A percentile compares a stretch with the other conserved stretches of the same genome.
phyloP scores from a whole-genome alignment of 2,888 invertebrate genomes.

The Phyllotreta striolata region DNA sequence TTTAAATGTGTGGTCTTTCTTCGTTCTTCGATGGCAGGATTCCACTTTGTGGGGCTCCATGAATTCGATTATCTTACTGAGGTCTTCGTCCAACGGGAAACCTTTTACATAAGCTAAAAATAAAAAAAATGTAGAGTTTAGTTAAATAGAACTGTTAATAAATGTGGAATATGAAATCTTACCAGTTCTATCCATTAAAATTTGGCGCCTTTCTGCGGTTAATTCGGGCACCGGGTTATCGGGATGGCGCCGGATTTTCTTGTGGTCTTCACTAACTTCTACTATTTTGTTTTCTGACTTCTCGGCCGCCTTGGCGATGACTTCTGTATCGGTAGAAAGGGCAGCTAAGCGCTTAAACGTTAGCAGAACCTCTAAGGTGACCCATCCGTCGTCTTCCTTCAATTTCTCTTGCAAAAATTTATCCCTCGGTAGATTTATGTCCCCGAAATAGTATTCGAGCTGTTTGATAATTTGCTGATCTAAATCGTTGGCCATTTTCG shows the following conservation, averaged over 20 bases:
- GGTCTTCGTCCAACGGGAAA: constrained; percentile 73
- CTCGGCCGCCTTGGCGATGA: constrained; percentile 77
- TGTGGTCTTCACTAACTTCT: constrained; percentile 69
- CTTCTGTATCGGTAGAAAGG: constrained; percentile 72
- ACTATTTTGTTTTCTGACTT: constrained; percentile 78
- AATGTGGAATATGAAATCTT: constrained; percentile 30
- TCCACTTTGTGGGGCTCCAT: constrained; percentile 74
- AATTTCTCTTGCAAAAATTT: constrained; percentile 91
- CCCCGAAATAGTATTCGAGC: constrained; percentile 78
- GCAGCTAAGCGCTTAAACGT: constrained; percentile 88
- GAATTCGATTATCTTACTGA: constrained; percentile 76
- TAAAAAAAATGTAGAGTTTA: not conserved
- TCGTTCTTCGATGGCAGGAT: constrained; percentile 71
- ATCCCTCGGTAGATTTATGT: constrained; percentile 90
- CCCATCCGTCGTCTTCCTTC: constrained; percentile 89
- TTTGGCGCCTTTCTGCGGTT: constrained; percentile 83
- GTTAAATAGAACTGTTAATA: constrained; percentile 10
- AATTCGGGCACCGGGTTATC: constrained; percentile 83
- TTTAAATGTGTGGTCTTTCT: constrained; percentile 76
- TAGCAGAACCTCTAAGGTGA: constrained; percentile 81
- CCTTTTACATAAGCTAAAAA: constrained; percentile 83
- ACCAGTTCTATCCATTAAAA: constrained; percentile 74
- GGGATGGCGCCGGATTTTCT: constrained; percentile 75
- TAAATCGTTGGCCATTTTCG: constrained; percentile 57
- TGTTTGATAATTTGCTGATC: constrained; percentile 74